Base-by-base conservation (phyloP, 92 coral and sea anemone species). In the Epizoanthus scotinus region DNA sequence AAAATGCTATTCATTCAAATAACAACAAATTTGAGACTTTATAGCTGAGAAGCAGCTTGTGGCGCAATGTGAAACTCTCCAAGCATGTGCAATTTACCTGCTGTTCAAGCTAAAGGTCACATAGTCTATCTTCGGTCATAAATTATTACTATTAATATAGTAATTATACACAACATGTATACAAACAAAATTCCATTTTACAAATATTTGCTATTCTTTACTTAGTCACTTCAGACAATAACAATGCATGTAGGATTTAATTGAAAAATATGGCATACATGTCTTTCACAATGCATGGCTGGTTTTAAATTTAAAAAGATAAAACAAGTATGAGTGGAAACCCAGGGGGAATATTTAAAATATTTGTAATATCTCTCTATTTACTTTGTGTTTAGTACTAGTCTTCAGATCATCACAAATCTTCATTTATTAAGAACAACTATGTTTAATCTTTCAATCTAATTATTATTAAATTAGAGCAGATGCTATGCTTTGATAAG, bases 201-300 rank as follows among this genome's bases (percentile, higher is more conserved):
- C 68, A 59, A 75, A 75, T 75, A 75, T 57, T 75, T 75, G 34
- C 34, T 75, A 75, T 75, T 75, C 67, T 40, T 75, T 75, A 59
- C 56, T 75, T 6, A 49, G 22, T 36, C 40, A 58, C 13, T 75
- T 24, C 5, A 8, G 63, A 75, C 38, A 58, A 58, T 58, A 20
- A 58, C 68, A 75, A 59, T 59, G 20, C 31, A 75, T 47, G 14
- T 40, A 34, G 22, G 70, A 24, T 25, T 74, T 73, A 15, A 74
- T 56, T 20, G 66, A 57, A 31, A n/a, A 49, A 38, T 9, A 58
- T 25, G 22, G 21, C 28, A 15, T 26, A 10, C 26, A 73, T 55
- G 60, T 29, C 22, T 31, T 57, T 17, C 66, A 73, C 60, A 60
- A 56, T n/a, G 68, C 81, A 75, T 75, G 81, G 57, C 36, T 75